Evolutionary conservation across 2,113 vertebrate genomes (phyloP).

Genomic region (Hydrolagus affinis): DNA sequence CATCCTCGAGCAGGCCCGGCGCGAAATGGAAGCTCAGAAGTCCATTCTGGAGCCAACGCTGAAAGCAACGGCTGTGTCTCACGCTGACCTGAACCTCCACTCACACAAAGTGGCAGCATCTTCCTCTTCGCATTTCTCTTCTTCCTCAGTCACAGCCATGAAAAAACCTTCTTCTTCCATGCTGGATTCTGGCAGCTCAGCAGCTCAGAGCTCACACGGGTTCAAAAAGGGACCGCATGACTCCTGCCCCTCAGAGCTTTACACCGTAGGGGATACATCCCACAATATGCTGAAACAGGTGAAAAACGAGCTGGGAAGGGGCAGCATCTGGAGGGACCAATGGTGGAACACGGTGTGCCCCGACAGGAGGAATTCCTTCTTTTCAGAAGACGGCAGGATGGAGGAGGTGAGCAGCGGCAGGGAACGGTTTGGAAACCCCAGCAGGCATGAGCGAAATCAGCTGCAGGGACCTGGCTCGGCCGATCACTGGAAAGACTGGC

Average conservation of each 20-base stretch:
- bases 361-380: conserved; percentile 59
- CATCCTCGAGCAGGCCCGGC: conserved; percentile 86
- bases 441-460: conserved; percentile 58
- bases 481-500: conserved; percentile 81
- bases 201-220: conserved; percentile 56
- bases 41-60: conserved; percentile 80
- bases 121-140: conserved; percentile 59
- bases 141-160: conserved; percentile 74
- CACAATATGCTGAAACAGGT: conserved; percentile 62
- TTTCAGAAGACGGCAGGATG: conserved; percentile 59
- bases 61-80: conserved; percentile 72
- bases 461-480: conserved; percentile 65
- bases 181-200: conserved; percentile 58
- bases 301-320: conserved; percentile 64
- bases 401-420: conserved; percentile 70
- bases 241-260: conserved; percentile 57
- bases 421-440: conserved; percentile 54
- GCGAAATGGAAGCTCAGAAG: conserved; percentile 91
- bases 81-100: conserved; percentile 69
- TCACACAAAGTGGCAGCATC: conserved; percentile 71
- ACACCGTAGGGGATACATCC: conserved; percentile 53
- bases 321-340: conserved; percentile 81
- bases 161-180: conserved; percentile 72
- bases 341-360: conserved; percentile 83
- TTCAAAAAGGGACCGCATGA: conserved; percentile 73